A percentile compares a stretch with the other conserved stretches of the same genome.
These are phyloP conservation scores for Drosophila setosimentum DNA, from an alignment of 2,888 invertebrate species.

Conservation along the genomic window DNA sequence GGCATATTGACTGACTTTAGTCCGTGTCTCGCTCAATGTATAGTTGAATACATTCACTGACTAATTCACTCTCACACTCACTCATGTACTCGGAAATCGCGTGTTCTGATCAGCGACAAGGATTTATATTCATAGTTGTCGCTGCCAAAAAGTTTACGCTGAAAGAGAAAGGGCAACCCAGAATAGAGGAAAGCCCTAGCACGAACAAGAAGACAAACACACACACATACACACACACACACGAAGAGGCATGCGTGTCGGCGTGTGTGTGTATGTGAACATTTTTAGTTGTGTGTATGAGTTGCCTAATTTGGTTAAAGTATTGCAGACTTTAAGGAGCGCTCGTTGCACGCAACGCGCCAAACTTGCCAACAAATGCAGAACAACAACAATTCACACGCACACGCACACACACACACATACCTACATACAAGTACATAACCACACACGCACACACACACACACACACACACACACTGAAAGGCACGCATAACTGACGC, in stretches of 20 bases:
- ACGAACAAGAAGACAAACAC: slow-evolving; percentile 11
- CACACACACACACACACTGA: slow-evolving; percentile 9
- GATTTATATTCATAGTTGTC: slow-evolving; percentile 22
- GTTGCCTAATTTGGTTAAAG: slow-evolving; percentile 73
- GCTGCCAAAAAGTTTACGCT: slow-evolving; percentile 5
- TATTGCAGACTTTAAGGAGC: slow-evolving; percentile 60
- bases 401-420: slow-evolving; percentile 11
- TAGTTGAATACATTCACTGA: slow-evolving; percentile 6
- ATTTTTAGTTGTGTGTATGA: slow-evolving; percentile 13
- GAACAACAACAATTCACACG: slow-evolving; percentile 42
- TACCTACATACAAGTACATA: slow-evolving; percentile 24
- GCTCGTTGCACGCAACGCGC: slow-evolving; percentile 65
- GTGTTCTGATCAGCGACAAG: slow-evolving; percentile 31
- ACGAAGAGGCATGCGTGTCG: slow-evolving; percentile 4
- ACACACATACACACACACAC: slow-evolving; percentile 11
- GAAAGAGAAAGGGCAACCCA: slow-evolving; percentile 11
- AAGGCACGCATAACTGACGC: slow-evolving; percentile 16
- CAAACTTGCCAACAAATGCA: slow-evolving; percentile 65
- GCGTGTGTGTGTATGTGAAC: not conserved
- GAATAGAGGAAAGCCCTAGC: slow-evolving; percentile 1
- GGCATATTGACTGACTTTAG: not conserved
- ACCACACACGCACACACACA: slow-evolving; percentile 23
- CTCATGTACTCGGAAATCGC: slow-evolving; percentile 40
- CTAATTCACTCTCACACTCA: slow-evolving; percentile 5
- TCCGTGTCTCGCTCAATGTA: not conserved